Conservation (phyloP, 2,113 vertebrate species). For the Plestiodon gilberti region DNA sequence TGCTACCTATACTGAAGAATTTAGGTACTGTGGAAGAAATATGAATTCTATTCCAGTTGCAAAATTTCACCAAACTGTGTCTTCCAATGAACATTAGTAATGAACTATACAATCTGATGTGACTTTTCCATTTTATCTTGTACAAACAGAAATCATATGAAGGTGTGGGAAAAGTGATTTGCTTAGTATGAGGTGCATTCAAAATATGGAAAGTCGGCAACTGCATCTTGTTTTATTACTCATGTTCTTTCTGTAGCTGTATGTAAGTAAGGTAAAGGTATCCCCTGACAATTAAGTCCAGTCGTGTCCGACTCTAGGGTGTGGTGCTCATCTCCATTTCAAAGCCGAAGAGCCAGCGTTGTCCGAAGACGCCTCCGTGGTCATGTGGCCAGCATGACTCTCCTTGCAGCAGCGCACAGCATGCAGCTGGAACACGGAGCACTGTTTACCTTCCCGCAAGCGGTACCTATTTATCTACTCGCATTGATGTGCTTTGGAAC, state of each 20-base stretch:
- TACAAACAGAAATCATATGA: background rate
- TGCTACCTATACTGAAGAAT: background rate
- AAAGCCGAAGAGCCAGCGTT: too few relatives aligned
- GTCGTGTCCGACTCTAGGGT: too few relatives aligned
- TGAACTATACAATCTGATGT: slow-evolving; percentile 37
- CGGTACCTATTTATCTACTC: too few relatives aligned
- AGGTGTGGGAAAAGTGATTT: slow-evolving; percentile 35
- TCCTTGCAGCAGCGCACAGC: too few relatives aligned
- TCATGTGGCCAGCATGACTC: too few relatives aligned
- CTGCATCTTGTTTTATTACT: background rate
- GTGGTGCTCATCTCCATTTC: too few relatives aligned
- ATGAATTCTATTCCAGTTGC: background rate
- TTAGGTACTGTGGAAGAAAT: background rate
- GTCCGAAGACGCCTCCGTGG: too few relatives aligned
- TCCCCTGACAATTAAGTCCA: too few relatives aligned
- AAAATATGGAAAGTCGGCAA: slow-evolving; percentile 30
- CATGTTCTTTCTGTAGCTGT: slow-evolving; percentile 19
- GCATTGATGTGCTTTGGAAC: too few relatives aligned
- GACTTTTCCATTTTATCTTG: background rate
- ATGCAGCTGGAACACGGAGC: too few relatives aligned
- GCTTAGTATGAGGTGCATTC: slow-evolving; percentile 36
- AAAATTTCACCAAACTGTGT: background rate
- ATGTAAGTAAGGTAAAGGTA: too few relatives aligned
- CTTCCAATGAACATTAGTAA: background rate
- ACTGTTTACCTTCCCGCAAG: too few relatives aligned